phyloP scores from a whole-genome alignment of 1,140 invertebrate species.

The Drosophila suzukii region DNA sequence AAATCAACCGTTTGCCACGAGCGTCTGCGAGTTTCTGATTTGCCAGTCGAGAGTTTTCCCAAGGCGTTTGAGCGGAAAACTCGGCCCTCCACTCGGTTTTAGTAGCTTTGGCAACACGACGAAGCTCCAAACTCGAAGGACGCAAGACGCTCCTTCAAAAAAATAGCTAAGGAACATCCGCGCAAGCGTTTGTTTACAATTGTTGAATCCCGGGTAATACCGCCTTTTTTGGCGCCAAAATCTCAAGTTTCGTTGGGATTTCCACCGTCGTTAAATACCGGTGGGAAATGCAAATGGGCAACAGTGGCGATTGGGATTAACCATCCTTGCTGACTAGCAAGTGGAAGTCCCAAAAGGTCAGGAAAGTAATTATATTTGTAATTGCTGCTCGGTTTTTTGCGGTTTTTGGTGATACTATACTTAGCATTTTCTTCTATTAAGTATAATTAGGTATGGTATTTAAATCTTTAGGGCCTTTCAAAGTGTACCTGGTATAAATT shows the following conservation, averaged over 20 bases:
- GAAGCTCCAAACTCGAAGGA: constrained; percentile 48
- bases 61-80: constrained; percentile 32
- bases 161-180: constrained; percentile 33
- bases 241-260: constrained; percentile 49
- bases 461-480: too few species aligned
- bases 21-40: constrained; percentile 83
- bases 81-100: constrained; percentile 29
- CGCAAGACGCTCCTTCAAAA: constrained; percentile 26
- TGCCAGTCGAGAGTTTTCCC: constrained; percentile 51
- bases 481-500: too few species aligned
- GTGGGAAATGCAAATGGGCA: constrained; percentile 8
- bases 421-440: too few species aligned
- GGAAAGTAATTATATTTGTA: background rate
- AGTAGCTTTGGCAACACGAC: constrained; percentile 76
- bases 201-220: constrained; percentile 65
- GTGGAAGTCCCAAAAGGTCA: constrained; percentile 1
- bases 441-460: too few species aligned
- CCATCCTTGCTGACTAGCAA: background rate
- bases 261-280: constrained; percentile 17
- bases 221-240: constrained; percentile 68
- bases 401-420: too few species aligned
- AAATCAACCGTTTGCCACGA: constrained; percentile 79
- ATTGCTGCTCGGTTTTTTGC: too few species aligned
- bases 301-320: background rate
- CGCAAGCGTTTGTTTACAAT: constrained; percentile 83